Base-by-base conservation (phyloP, 2,113 vertebrate species). In the Cettia cetti region DNA sequence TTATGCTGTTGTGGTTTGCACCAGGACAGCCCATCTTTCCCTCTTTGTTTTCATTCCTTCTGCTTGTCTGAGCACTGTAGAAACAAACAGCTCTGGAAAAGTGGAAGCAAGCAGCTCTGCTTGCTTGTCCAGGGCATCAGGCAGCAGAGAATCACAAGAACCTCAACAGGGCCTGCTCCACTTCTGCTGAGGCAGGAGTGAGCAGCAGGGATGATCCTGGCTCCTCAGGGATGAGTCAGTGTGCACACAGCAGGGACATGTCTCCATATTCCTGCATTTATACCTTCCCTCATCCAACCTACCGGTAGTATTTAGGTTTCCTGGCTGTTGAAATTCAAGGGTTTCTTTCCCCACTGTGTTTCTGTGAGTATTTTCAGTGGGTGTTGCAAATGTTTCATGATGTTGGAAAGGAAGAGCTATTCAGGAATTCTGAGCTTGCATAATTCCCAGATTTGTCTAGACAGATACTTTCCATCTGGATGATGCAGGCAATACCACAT, bases 391-490 rank as follows among this genome's bases (percentile, higher is more conserved):
- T 45, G 13, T 56, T 90, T 52, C 42, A 30, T 5, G 44, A 37
- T 39, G 11, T 17, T 21, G 27, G 27, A 91, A 85, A 70, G 57
- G 33, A 70, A 82, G 1, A 13, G n/a, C 30, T 89, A 82, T 50
- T 91, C 57, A 77, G 89, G 84, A 94, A 94, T 91, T 80, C 66
- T 18, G 61, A 87, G 49, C 81, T 95, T 92, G 78, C 78, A 54
- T 85, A 82, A 91, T 82, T 89, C 78, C 82, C 78, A 90, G 75
- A 86, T 95, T 87, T 89, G 75, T 71, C 86, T 52, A 78, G 86
- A 77, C 86, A 85, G 89, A 91, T 76, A 79, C 42, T 82, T 90
- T 92, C 80, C 89, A 87, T 91, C 93, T 91, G 95, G 70, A 69
- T 79, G 70, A 92, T 76, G 71, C 21, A 30, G 20, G 52, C 80